Evolutionary conservation across 2,797 vertebrate genomes (phyloP), one percentile per base, ranked within the genome.

Genomic region (Tachyglossus aculeatus): DNA sequence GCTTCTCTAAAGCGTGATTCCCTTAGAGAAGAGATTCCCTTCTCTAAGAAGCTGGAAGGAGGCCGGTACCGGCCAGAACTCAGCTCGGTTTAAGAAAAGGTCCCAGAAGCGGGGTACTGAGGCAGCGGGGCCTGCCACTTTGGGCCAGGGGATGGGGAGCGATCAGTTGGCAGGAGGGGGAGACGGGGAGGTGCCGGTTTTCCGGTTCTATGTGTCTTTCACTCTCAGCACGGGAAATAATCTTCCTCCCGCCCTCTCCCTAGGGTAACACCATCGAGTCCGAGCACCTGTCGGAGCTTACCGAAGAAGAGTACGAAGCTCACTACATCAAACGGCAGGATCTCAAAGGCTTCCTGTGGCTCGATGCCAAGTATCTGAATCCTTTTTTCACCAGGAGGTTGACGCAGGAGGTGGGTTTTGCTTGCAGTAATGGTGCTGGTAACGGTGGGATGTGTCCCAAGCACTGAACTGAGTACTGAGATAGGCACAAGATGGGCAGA

Each of bases 351-450:
- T 99, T 99, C 80, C 91, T 99, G 96, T 97, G 98, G 95, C 91
- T 99, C n/a, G 98, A 99, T 38, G 98, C 95, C 24, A 99, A 95
- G 84, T 99, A 99, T 80, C 92, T 99, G 83, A 99, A 99, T 90
- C 97, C 98, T 47, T 98, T 99, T 91, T 98, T 99, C 89, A 99
- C 98, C 3, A 94, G 98, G 52, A 92, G 97, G 61, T 95, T 99
- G 71, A 99, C 98, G 3, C 97, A 98, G 83, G 98, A 99, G 93
- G 98, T 98, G 74, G 86, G 88, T 63, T 3, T 13, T 3, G 3
- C 27, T 56, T 32, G 1, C 72, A 74, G 63, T 50, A 40, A 38
- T 54, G 11, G 29, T 29, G 55, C 33, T 41, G n/a, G 13, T 9
- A 9, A 0, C 41, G 25, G 15, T 39, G 0, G 19, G 13, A 14